Base-by-base conservation (phyloP, 2,797 vertebrate genomes). In the Lacerta viridis region DNA sequence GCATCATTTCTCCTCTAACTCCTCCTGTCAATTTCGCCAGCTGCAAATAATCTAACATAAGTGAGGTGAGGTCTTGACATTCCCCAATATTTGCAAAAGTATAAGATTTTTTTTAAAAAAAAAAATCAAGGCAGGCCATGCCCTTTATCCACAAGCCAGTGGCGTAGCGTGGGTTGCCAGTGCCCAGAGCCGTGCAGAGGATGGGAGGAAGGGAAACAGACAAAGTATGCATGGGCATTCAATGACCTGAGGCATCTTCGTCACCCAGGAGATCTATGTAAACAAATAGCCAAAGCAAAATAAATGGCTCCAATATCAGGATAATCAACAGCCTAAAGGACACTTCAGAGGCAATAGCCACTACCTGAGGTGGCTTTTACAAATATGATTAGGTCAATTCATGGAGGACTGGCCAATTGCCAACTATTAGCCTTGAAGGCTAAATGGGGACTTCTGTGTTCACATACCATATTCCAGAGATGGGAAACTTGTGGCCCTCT, bases 281-380 rank as follows among this genome's bases (percentile, higher is more conserved):
- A 87, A 75, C 69, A 87, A 81, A 59, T 72, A 18, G 55, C 80
- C 50, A 61, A 75, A 82, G 69, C 55, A 71, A 82, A 82, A 33
- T 41, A 39, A 82, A 75, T 18, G 36, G 29, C 68, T 87, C 8
- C 59, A 72, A 82, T 87, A 74, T 61, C 78, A 87, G 79, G 79
- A 41, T 64, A 29, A 75, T 55, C 69, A 46, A 75, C n/a, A 64
- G 55, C 39, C 41, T n/a, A 46, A 10, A 36, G 17, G 39, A 72
- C 3, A 8, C n/a, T 68, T 78, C 7, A 68, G 41, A 69, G 20
- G 50, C 43, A 76, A 50, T 13, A 83, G 81, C 81, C 29, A 71
- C 33, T 84, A 71, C 59, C 66, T 80, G 29, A 59, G 25, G 69
- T 18, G 2, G 17, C 17, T 71, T 46, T 84, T 71, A 10, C 1